A percentile compares a stretch with the other conserved stretches of the same genome.
These are phyloP conservation scores for Scyliorhinus canicula DNA, from an alignment of 2,797 vertebrate genomes.

Conservation along the genomic window DNA sequence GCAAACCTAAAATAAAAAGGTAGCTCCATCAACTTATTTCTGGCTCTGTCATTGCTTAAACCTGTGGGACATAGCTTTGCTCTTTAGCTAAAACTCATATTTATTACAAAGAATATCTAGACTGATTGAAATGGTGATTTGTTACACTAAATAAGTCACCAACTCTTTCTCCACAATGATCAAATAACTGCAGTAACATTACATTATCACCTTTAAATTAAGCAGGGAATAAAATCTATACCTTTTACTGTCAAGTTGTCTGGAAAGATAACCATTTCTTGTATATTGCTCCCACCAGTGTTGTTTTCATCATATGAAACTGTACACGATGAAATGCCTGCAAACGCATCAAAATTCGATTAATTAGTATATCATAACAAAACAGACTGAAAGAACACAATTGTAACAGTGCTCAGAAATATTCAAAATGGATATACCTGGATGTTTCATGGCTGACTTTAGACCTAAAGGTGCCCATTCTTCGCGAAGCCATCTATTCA, in stretches of 20 bases:
- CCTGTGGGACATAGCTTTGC: neutral
- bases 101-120: neutral
- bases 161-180: neutral
- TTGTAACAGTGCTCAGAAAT: neutral
- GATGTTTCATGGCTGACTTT: conserved; percentile 3
- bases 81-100: neutral
- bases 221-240: conserved; percentile 26
- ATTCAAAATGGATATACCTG: neutral
- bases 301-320: neutral
- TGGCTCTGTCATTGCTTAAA: neutral
- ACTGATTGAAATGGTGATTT: neutral
- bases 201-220: neutral
- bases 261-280: conserved; percentile 35
- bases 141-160: neutral
- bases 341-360: neutral
- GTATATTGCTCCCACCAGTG: conserved; percentile 41
- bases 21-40: neutral
- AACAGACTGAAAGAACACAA: neutral
- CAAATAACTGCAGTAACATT: neutral
- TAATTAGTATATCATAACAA: neutral
- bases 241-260: conserved; percentile 46
- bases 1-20: neutral
- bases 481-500: conserved; percentile 44
- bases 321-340: conserved; percentile 26
- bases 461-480: conserved; percentile 26